These are phyloP conservation scores for Piaya cayana DNA, from an alignment of 2,113 vertebrate species.

Conservation along the genomic window DNA sequence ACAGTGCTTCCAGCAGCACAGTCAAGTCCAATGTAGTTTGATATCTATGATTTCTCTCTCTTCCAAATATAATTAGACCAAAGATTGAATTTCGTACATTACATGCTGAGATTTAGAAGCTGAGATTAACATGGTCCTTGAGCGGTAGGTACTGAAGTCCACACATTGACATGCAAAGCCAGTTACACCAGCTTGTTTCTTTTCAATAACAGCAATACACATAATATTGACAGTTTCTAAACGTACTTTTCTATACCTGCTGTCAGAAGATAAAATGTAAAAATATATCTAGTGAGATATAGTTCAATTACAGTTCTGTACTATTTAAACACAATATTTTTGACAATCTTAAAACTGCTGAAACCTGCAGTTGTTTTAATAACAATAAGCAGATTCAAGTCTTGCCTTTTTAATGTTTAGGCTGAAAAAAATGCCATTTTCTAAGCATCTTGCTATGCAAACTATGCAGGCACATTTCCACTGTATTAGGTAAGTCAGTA, in stretches of 20 bases:
- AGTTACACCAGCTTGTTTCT: neutral
- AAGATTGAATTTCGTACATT: neutral
- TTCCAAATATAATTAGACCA: neutral
- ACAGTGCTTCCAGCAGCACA: neutral
- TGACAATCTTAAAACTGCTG: neutral
- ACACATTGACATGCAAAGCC: neutral
- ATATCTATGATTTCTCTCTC: neutral
- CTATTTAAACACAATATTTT: neutral
- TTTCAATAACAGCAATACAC: neutral
- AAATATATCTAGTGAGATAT: neutral
- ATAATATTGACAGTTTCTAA: neutral
- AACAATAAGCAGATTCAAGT: neutral
- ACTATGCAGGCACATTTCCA: slow-evolving; percentile 37
- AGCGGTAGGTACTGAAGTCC: neutral
- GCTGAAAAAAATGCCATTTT: neutral
- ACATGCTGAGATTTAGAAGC: neutral
- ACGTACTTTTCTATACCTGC: neutral
- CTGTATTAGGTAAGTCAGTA: slow-evolving; percentile 16
- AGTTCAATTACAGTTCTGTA: neutral
- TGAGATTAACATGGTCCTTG: neutral
- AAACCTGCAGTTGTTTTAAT: slow-evolving; percentile 27
- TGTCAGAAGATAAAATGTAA: neutral
- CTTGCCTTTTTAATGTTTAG: slow-evolving; percentile 33
- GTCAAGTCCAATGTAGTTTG: neutral
- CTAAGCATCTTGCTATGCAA: slow-evolving; percentile 40